Percentiles rank a stretch among this genome's conserved stretches.
Conservation (phyloP, 1,140 invertebrate species). For the Drosophila funebris region DNA sequence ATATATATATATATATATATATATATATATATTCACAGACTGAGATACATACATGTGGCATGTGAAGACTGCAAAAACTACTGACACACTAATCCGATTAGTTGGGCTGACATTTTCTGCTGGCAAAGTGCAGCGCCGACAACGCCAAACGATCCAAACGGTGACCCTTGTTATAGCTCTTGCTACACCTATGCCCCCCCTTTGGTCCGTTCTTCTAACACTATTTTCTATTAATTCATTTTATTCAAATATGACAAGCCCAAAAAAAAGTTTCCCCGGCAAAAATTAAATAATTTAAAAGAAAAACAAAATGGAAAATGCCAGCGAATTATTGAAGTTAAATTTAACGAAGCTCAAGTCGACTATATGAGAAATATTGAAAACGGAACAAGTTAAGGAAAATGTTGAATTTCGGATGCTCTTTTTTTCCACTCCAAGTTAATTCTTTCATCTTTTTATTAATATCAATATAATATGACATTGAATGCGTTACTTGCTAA, state of each 20-base stretch:
- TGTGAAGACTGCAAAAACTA: slow-evolving; percentile 49
- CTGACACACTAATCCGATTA: slow-evolving; percentile 81
- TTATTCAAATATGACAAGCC: slow-evolving; percentile 77
- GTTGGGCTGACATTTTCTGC: slow-evolving; percentile 74
- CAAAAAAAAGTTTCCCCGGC: slow-evolving; percentile 47
- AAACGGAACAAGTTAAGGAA: background rate
- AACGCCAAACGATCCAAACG: slow-evolving; percentile 15
- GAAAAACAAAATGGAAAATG: slow-evolving; percentile 16
- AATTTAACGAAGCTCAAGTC: background rate
- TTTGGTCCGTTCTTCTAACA: background rate
- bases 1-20: slow-evolving; percentile 6
- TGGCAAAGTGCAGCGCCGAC: slow-evolving; percentile 52
- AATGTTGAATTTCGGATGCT: background rate
- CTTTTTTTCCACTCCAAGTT: background rate
- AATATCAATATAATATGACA: too few species aligned
- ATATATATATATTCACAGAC: background rate
- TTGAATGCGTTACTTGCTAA: too few species aligned
- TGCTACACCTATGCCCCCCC: background rate
- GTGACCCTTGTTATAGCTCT: slow-evolving; percentile 20
- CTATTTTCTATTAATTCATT: slow-evolving; percentile 60
- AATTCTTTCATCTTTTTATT: too few species aligned
- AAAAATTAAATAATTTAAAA: slow-evolving; percentile 69
- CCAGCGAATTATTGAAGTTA: background rate
- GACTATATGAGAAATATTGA: background rate
- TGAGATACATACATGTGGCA: background rate